Evolutionary conservation across 2,888 invertebrate species (phyloP).

Genomic region (Cephus runcator): DNA sequence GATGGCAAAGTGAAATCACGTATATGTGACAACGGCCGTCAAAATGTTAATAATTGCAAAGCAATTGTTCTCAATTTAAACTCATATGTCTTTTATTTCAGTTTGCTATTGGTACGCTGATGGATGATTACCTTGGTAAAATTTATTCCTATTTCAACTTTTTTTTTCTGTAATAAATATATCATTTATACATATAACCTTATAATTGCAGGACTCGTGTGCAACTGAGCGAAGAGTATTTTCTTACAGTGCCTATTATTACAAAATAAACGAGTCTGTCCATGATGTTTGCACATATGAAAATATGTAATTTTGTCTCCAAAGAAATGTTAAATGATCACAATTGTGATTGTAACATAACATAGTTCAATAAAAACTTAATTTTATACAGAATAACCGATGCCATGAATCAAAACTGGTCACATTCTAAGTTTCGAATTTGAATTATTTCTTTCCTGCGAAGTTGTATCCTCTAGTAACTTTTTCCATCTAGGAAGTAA

Average conservation of each 20-base stretch:
- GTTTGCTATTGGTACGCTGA: slow-evolving; percentile 99
- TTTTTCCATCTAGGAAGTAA: background rate
- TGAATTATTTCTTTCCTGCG: background rate
- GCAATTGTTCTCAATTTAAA: background rate
- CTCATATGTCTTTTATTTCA: slow-evolving; percentile 68
- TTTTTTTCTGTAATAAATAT: background rate
- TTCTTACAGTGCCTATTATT: background rate
- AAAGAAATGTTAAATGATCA: background rate
- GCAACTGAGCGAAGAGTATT: slow-evolving; percentile 35
- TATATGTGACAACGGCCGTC: too few species aligned
- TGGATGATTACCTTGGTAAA: slow-evolving; percentile 97
- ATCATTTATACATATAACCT: background rate
- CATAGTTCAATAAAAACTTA: background rate
- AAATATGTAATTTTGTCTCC: background rate
- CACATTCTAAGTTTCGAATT: background rate
- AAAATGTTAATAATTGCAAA: slow-evolving; percentile 1
- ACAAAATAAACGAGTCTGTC: background rate
- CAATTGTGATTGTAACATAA: background rate
- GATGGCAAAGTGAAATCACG: too few species aligned
- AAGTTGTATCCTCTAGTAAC: background rate
- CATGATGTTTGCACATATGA: background rate
- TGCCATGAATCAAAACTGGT: background rate
- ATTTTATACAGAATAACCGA: background rate
- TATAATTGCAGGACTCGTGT: slow-evolving; percentile 45
- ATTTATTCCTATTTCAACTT: slow-evolving; percentile 56